phyloP scores from a whole-genome alignment of 2,113 vertebrate species.

The Parotia lawesii region DNA sequence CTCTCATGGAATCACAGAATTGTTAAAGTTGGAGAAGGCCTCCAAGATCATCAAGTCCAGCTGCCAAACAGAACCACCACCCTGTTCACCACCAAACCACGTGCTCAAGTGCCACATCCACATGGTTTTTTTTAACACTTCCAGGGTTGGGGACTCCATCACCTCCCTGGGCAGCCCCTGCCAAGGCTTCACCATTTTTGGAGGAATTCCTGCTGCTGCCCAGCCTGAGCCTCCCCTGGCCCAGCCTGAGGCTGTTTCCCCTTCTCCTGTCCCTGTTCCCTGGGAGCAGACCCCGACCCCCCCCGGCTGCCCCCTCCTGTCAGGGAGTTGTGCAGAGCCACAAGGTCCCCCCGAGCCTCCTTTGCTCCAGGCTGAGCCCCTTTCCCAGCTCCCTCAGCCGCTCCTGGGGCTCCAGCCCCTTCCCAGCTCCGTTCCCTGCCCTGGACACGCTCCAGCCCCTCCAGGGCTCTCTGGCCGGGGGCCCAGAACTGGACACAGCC shows the following conservation, averaged over 20 bases:
- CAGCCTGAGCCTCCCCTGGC: neutral
- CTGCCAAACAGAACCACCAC: neutral
- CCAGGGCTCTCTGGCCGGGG: neutral
- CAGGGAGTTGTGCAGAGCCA: neutral
- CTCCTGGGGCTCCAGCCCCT: neutral
- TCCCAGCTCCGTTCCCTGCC: neutral
- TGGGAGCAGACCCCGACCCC: neutral
- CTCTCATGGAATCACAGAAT: neutral
- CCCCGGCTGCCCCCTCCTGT: neutral
- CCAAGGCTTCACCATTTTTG: neutral
- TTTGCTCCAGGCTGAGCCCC: neutral
- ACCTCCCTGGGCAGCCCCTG: neutral
- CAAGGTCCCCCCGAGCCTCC: neutral
- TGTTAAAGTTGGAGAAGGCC: rapidly evolving
- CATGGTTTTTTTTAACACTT: rapidly evolving
- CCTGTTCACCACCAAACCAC: rapidly evolving
- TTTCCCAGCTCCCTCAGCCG: neutral
- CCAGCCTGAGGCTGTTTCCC: neutral
- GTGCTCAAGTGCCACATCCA: too few species aligned
- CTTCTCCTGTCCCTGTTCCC: neutral
- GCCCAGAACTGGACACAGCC: neutral
- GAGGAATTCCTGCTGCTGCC: neutral
- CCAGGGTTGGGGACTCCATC: rapidly evolving
- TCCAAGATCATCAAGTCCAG: neutral
- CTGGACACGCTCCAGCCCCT: neutral